Conservation (phyloP, 2,888 invertebrate species). For the Rhagonycha fulva region DNA sequence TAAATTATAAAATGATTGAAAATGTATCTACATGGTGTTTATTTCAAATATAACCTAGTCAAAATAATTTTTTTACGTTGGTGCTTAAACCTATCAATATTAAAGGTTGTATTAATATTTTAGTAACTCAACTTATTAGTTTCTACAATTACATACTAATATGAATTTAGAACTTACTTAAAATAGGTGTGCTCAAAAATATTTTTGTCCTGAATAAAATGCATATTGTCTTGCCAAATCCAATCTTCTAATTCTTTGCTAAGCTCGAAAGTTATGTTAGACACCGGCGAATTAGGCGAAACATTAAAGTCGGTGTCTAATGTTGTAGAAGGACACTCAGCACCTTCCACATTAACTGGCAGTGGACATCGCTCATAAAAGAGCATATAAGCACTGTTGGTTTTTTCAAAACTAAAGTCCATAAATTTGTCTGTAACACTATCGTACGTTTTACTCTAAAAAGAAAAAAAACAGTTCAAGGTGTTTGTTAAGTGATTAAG, state of each 20-base stretch:
- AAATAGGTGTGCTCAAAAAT: constrained; percentile 96
- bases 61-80: too few relatives aligned
- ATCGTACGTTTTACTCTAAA: constrained; percentile 93
- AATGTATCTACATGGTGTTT: too few relatives aligned
- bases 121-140: too few relatives aligned
- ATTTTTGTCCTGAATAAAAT: constrained; percentile 92
- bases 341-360: constrained; percentile 49
- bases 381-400: constrained; percentile 96
- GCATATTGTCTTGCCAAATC: constrained; percentile 98
- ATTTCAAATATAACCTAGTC: too few relatives aligned
- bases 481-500: not conserved
- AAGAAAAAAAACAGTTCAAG: constrained; percentile 30
- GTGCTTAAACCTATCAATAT: too few relatives aligned
- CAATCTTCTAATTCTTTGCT: constrained; percentile 86
- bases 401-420: constrained; percentile 97
- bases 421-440: constrained; percentile 95
- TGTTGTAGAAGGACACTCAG: constrained; percentile 45
- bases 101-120: too few relatives aligned
- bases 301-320: constrained; percentile 40
- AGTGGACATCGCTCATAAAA: constrained; percentile 84
- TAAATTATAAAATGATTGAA: too few relatives aligned
- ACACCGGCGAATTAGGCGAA: constrained; percentile 30
- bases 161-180: constrained; percentile 64
- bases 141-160: too few relatives aligned
- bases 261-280: constrained; percentile 59